These are phyloP conservation scores for Apodemia duryi DNA, from an alignment of 2,888 invertebrate genomes.

Conservation along the genomic window DNA sequence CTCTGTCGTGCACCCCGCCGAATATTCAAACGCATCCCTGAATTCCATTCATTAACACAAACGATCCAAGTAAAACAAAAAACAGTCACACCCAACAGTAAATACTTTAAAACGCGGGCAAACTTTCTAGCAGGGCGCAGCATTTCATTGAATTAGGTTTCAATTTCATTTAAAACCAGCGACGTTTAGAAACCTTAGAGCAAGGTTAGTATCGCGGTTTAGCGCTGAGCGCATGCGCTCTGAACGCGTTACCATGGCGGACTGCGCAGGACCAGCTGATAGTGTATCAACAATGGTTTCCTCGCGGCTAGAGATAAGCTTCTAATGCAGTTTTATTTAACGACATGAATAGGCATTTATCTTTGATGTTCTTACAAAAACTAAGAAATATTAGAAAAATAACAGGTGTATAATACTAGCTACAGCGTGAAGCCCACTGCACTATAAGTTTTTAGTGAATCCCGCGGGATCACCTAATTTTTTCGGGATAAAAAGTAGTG, in stretches of 20 bases:
- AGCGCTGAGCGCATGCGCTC: conserved; percentile 55
- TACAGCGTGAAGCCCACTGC: no score
- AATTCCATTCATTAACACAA: not conserved
- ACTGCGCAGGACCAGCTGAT: conserved; percentile 69
- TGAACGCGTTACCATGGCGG: conserved; percentile 67
- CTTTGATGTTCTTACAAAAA: not conserved
- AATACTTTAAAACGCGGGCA: not conserved
- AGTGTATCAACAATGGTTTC: conserved; percentile 72
- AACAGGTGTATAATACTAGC: no score
- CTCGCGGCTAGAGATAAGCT: conserved; percentile 48
- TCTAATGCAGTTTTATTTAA: conserved; percentile 4
- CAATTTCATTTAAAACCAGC: not conserved
- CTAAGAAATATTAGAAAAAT: no score
- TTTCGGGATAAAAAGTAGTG: no score
- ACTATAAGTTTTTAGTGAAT: no score
- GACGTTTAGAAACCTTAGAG: not conserved
- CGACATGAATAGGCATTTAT: not conserved
- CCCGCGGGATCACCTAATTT: no score
- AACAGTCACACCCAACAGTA: not conserved
- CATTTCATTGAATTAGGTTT: not conserved
- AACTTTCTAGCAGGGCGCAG: not conserved
- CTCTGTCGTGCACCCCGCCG: not conserved
- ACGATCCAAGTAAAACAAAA: conserved; percentile 7
- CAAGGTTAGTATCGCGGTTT: not conserved
- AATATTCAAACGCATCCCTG: not conserved